Base-by-base conservation (phyloP, 92 coral and sea anemone species). In the Porites cylindrica region DNA sequence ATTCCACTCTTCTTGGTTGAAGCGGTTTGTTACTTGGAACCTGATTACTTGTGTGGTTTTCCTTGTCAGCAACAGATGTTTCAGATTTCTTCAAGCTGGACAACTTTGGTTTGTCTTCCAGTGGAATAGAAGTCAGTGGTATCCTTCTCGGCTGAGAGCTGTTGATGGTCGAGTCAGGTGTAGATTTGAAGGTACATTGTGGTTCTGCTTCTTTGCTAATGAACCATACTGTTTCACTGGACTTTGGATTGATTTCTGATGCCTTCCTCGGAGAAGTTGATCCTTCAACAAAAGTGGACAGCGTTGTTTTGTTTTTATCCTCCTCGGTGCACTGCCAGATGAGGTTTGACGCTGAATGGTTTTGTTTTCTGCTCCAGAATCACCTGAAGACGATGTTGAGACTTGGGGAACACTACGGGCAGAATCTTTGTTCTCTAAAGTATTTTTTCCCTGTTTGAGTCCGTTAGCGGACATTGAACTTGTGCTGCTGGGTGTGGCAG, bases 1-100 rank as follows among this genome's bases (percentile, higher is more conserved):
- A 38, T 11, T 72, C n/a, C 11, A 87, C 87, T 63, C 81, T 72
- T 67, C 86, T 81, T 18, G 76, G 91, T 23, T 80, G 82, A 24
- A 76, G 59, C 10, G 14, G 84, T 11, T 23, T 54, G 16, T 59
- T 58, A 54, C 12, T 82, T 43, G 29, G 26, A 58, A 9, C 16
- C 24, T 62, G 73, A 51, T 83, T 51, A 6, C 51, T 8, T 51
- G 32, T 47, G 52, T n/a, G 62, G 68, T 83, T 83, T 74, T 83
- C 86, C 79, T 82, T 82, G 20, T 60, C 81, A n/a, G 20, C 20
- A 18, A 8, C 61, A 79, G 70, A 70, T n/a, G 67, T 10, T 11
- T 24, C 23, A 17, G 70, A 82, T 58, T 54, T 7, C 71, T 51
- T 2, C 32, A 72, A 63, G 73, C 56, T 60, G 17, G 29, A n/a